These are phyloP conservation scores for Pterocles orientalis DNA, from an alignment of 2,113 vertebrate species.

Conservation along the genomic window DNA sequence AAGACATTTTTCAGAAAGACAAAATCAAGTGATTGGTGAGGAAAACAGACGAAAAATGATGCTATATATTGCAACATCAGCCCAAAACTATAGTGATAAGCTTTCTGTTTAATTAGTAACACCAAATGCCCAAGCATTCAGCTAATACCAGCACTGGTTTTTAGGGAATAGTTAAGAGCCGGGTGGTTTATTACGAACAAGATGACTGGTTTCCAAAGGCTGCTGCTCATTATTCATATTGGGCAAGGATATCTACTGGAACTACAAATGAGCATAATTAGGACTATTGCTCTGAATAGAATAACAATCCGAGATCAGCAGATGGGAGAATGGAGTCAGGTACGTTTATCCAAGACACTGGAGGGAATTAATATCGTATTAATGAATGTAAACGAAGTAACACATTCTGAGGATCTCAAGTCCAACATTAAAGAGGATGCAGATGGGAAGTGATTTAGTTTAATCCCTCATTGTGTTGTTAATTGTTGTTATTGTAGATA, in stretches of 20 bases:
- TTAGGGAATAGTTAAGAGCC: background rate
- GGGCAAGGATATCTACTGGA: constrained; percentile 20
- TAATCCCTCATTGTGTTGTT: constrained; percentile 25
- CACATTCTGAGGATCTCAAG: background rate
- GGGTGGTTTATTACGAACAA: background rate
- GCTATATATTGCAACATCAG: background rate
- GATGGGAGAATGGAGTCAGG: constrained; percentile 41
- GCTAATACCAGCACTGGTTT: background rate
- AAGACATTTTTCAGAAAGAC: background rate
- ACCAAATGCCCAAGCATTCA: background rate
- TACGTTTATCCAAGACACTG: background rate
- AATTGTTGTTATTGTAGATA: constrained; percentile 47
- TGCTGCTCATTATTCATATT: background rate
- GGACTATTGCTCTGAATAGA: background rate
- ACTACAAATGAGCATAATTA: constrained; percentile 39
- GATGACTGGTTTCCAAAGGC: background rate
- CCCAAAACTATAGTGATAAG: background rate
- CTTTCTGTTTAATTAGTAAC: background rate
- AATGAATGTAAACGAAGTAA: background rate
- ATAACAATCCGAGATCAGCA: constrained; percentile 6
- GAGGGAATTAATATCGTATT: background rate
- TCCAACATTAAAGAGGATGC: background rate
- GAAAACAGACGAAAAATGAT: background rate
- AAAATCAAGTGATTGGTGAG: background rate
- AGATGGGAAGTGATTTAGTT: constrained; percentile 38